These are phyloP conservation scores for Diadromus collaris DNA, from an alignment of 2,888 invertebrate species.

Conservation along the genomic window DNA sequence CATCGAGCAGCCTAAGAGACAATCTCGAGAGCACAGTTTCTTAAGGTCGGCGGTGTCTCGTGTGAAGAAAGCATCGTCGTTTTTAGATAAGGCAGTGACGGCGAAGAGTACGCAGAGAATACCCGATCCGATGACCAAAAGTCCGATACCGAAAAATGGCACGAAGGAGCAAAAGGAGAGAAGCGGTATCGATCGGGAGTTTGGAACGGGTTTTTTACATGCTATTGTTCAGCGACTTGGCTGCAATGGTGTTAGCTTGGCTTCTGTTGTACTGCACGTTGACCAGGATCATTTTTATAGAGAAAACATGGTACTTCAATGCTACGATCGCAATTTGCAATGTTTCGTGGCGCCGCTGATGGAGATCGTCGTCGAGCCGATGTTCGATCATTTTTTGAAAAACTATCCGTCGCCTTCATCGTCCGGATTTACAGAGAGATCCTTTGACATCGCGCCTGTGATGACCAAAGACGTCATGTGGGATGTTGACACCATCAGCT, in stretches of 20 bases:
- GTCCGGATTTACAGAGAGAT: not conserved
- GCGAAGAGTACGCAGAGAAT: not conserved
- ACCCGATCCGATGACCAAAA: not conserved
- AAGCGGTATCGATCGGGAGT: not conserved
- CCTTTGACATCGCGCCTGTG: not conserved
- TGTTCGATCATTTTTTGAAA: not conserved
- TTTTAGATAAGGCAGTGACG: conserved; percentile 46
- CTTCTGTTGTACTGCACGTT: not conserved
- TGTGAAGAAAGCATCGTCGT: conserved; percentile 29
- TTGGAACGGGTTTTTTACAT: not conserved
- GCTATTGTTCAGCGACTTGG: conserved; percentile 14
- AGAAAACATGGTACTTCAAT: not conserved
- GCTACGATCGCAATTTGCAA: conserved; percentile 2
- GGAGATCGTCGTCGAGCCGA: conserved; percentile 12
- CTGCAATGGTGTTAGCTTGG: not conserved
- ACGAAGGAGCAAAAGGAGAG: not conserved
- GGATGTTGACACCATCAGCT: not conserved
- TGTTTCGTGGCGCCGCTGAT: not conserved
- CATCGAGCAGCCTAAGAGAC: conserved; percentile 16
- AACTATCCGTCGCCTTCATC: not conserved
- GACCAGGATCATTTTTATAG: not conserved
- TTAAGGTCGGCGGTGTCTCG: not conserved
- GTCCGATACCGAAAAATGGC: not conserved
- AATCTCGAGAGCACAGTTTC: conserved; percentile 6
- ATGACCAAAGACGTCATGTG: not conserved